Evolutionary conservation across 2,113 vertebrate species (phyloP), one percentile per base, ranked within the genome.

Genomic region (Dipodomys ordii): DNA sequence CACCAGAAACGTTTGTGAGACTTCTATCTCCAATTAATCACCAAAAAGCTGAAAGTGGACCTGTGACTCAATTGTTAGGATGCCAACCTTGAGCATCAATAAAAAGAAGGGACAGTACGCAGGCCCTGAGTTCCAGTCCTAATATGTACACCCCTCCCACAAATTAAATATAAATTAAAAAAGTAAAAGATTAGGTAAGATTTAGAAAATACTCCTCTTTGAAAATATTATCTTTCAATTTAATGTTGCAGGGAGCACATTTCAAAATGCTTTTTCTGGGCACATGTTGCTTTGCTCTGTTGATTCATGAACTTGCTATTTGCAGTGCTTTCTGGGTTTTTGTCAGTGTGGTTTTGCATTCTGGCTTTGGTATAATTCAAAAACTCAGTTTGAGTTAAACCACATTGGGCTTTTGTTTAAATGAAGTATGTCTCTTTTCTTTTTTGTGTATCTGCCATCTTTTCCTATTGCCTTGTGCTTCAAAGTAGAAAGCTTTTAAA

Each of bases 391-490:
- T 95, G 93, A 96, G 83, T 83, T 88, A 96, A 93, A 94, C 67
- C 94, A 96, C 86, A 82, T 53, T 95, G 35, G 20, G 78, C 79
- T 83, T 96, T 94, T 94, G 93, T 92, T 96, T 95, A 69, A 93
- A 91, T 67, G 79, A 82, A 73, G 69, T 78, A 18, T 88, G 76
- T 79, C 53, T 92, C 60, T 74, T 46, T 35, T 88, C 4, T 32
- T 78, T 83, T 57, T 69, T 67, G 67, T 92, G 44, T 53, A 22
- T 88, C 88, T 94, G 64, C 84, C 65, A 76, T 95, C 73, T 80
- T 78, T 89, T 87, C 88, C 89, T 92, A 9, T 95, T 91, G 92
- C 88, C n/a, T 90, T 73, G 60, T 76, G 72, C 86, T 93, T 94
- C 65, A 78, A 83, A 81, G 53, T n/a, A 81, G 68, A 90, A 92